Base-by-base conservation (phyloP, 2,797 vertebrate species). In the Limosa lapponica region DNA sequence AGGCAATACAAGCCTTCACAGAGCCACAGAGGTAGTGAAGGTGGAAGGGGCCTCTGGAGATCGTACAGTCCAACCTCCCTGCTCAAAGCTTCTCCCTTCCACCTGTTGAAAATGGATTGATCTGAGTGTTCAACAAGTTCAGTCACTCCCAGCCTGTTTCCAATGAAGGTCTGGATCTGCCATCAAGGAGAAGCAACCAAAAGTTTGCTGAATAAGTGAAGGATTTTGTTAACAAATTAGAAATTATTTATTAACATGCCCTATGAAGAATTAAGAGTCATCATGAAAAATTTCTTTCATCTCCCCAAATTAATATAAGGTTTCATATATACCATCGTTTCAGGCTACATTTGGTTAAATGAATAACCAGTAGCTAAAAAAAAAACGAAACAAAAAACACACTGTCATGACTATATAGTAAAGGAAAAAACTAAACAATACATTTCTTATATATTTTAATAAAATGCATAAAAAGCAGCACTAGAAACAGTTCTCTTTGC, bases 391-490 rank as follows among this genome's bases (percentile, higher is more conserved):
- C 10, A 51, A 32, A 3, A 48, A 44, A 6, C 3, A 54, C 10
- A 20, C 20, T 37, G 9, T 62, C 69, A 37, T 0, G 2, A 57
- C 19, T 46, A 39, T 0, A 1, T 0, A 69, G 39, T 39, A 52
- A 71, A 91, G 24, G 18, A 59, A 70, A n/a, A 70, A 10, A 49
- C 6, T 37, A 41, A 81, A 44, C 2, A 32, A n/a, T 19, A 39
- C 3, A 25, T 32, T 82, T 34, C 10, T 48, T 72, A 39, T n/a
- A n/a, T 3, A 19, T 48, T 70, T 22, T 22, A 75, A 55, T 4
- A 82, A 91, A 85, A 57, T 8, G 2, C 34, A 65, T 19, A 37
- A 57, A 81, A 79, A 72, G 17, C 28, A 80, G 32, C 39, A 77
- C 8, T 17, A 67, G 32, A 85, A 88, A 48, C 2, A 79, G 34